phyloP scores from a whole-genome alignment of 2,113 vertebrate genomes.

The Pelecanoides urinatrix region DNA sequence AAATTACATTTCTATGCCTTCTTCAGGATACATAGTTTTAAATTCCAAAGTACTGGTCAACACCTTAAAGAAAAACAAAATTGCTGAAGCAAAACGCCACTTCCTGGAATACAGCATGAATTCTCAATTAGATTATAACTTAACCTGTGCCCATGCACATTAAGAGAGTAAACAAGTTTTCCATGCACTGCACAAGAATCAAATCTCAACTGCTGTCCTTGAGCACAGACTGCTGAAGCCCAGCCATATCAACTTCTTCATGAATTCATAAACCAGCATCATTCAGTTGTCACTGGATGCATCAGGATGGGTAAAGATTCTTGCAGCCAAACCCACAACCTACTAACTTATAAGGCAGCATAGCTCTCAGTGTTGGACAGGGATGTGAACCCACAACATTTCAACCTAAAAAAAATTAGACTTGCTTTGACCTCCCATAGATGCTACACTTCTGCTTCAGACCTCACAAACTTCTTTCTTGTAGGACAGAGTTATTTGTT shows the following conservation, averaged over 20 bases:
- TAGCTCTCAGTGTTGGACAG: background rate
- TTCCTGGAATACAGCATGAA: constrained; percentile 14
- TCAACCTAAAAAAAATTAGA: background rate
- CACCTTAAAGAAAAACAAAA: constrained; percentile 45
- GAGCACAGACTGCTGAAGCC: background rate
- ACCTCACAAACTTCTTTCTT: background rate
- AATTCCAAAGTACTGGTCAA: constrained; percentile 39
- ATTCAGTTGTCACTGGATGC: background rate
- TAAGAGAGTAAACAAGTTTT: background rate
- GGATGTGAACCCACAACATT: background rate
- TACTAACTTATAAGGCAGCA: background rate
- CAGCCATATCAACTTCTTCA: background rate
- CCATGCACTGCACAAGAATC: background rate
- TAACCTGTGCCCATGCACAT: background rate
- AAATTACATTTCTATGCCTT: constrained; percentile 29
- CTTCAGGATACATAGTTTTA: constrained; percentile 20
- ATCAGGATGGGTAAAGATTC: background rate
- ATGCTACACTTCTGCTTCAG: background rate
- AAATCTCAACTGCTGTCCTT: background rate
- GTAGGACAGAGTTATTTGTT: background rate
- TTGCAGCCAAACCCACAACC: background rate
- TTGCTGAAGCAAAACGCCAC: background rate
- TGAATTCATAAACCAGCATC: background rate
- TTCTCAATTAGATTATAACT: constrained; percentile 6
- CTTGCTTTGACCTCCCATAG: background rate